These are phyloP conservation scores for Corbicula japonica DNA, from an alignment of 2,888 invertebrate genomes.

Conservation along the genomic window DNA sequence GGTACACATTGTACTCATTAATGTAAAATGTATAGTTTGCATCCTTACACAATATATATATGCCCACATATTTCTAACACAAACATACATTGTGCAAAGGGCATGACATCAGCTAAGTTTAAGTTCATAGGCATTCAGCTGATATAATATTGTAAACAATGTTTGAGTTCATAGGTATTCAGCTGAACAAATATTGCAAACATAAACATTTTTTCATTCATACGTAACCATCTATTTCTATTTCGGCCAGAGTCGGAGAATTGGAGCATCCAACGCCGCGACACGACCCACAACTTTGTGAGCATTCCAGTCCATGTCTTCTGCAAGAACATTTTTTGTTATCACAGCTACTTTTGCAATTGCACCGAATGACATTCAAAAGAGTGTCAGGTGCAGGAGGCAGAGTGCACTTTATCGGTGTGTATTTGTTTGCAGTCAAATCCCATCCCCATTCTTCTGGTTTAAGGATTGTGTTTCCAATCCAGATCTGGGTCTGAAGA, in stretches of 20 bases:
- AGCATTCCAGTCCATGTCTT: slow-evolving; percentile 53
- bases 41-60: too few species aligned
- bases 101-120: too few species aligned
- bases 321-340: slow-evolving; percentile 19
- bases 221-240: too few species aligned
- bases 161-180: too few species aligned
- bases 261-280: slow-evolving; percentile 43
- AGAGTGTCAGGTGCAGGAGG: slow-evolving; percentile 42
- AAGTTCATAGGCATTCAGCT: too few species aligned
- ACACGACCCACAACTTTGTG: slow-evolving; percentile 50
- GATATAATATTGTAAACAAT: too few species aligned
- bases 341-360: slow-evolving; percentile 36
- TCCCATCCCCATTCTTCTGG: slow-evolving; percentile 47
- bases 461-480: slow-evolving; percentile 19
- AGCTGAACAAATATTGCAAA: too few species aligned
- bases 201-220: too few species aligned
- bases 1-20: too few species aligned
- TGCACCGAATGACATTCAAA: slow-evolving; percentile 36
- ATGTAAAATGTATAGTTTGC: too few species aligned
- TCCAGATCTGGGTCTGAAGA: slow-evolving; percentile 58
- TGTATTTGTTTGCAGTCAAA: not conserved
- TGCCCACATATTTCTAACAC: too few species aligned
- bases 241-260: slow-evolving; percentile 26
- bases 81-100: too few species aligned
- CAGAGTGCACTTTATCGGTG: slow-evolving; percentile 14